Evolutionary conservation across 2,113 vertebrate species (phyloP).

Genomic region (Parus major): DNA sequence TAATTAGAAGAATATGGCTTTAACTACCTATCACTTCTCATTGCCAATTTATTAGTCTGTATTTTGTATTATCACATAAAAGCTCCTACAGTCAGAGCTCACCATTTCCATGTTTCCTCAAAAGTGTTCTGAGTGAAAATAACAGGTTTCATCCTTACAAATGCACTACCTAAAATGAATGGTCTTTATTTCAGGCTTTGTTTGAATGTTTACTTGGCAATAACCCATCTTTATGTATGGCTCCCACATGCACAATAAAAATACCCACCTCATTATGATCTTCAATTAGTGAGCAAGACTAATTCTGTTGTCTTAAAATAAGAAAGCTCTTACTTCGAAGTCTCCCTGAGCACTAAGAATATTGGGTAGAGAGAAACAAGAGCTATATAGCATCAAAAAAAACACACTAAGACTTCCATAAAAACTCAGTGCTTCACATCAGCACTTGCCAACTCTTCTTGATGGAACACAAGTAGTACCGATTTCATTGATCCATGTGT

Average conservation of each 20-base stretch:
- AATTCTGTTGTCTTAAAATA: not conserved
- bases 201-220: not conserved
- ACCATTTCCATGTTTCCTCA: not conserved
- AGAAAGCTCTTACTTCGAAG: not conserved
- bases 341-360: not conserved
- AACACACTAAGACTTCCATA: fast-evolving
- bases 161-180: not conserved
- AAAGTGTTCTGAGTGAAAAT: not conserved
- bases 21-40: not conserved
- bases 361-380: not conserved
- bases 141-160: not conserved
- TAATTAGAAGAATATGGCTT: not conserved
- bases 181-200: not conserved
- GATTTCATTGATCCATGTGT: fast-evolving
- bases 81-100: not conserved
- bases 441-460: not conserved
- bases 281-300: not conserved
- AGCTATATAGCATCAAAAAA: not conserved
- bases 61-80: not conserved
- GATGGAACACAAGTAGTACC: not conserved
- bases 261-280: not conserved
- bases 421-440: not conserved
- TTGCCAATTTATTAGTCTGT: not conserved
- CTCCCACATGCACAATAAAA: not conserved
- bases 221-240: not conserved